Conservation (phyloP, 1,140 invertebrate species). For the Ephestia elutella region DNA sequence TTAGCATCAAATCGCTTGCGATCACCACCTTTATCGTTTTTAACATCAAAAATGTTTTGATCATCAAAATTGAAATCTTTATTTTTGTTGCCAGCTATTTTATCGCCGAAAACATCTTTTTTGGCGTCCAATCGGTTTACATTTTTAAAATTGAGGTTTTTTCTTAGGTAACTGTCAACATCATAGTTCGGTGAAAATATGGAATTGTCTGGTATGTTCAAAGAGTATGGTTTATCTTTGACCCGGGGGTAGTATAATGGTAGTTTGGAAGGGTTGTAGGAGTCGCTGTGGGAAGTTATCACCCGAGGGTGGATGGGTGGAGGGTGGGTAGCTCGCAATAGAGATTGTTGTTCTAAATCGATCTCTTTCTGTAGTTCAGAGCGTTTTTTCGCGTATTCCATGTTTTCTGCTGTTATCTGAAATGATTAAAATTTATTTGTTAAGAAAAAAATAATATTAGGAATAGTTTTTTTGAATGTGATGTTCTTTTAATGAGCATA, state of each 20-base stretch:
- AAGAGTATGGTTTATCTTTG: conserved; percentile 43
- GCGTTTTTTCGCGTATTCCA: conserved; percentile 66
- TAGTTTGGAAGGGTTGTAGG: conserved; percentile 26
- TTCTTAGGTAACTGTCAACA: conserved; percentile 56
- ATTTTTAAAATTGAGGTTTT: conserved; percentile 50
- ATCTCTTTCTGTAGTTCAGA: conserved; percentile 68
- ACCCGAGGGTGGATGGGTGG: conserved; percentile 26
- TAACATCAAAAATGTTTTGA: not conserved
- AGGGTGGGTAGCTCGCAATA: conserved; percentile 38
- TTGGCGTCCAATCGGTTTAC: not conserved
- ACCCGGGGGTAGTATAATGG: conserved; percentile 30
- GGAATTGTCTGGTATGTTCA: conserved; percentile 54
- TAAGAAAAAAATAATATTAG: not conserved
- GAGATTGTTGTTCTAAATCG: conserved; percentile 53
- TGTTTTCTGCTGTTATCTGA: conserved; percentile 69
- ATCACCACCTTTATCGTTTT: not conserved
- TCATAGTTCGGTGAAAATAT: conserved; percentile 59
- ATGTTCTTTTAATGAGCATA: too few relatives aligned
- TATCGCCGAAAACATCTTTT: not conserved
- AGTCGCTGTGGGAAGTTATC: conserved; percentile 38
- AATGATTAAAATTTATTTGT: too few relatives aligned
- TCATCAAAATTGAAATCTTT: not conserved
- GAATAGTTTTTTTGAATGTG: too few relatives aligned
- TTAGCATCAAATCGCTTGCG: not conserved
- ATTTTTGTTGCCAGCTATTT: not conserved